phyloP scores from a whole-genome alignment of 2,888 invertebrate species.

The Pristionchus maxplancki region DNA sequence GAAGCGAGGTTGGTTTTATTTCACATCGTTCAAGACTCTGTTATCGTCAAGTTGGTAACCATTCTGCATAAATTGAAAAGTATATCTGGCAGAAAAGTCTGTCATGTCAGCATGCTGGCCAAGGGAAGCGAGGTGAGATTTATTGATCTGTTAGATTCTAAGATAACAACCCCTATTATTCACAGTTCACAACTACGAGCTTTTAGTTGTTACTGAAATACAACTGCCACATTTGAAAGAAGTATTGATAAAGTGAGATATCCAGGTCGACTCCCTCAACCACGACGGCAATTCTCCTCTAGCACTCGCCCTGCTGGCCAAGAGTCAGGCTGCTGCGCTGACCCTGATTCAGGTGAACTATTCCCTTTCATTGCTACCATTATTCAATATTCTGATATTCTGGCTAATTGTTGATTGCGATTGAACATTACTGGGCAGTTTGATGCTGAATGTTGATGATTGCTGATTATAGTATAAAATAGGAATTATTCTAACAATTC shows the following conservation, averaged over 20 bases:
- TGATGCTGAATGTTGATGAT: too few relatives aligned
- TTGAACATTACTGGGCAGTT: too few relatives aligned
- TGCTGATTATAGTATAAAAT: too few relatives aligned
- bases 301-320: constrained; percentile 77
- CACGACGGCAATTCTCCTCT: constrained; percentile 77
- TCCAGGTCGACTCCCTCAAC: constrained; percentile 55
- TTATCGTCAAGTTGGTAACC: too few relatives aligned
- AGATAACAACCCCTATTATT: not conserved
- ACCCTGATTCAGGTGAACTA: constrained; percentile 67
- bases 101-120: constrained; percentile 58
- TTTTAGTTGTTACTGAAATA: not conserved
- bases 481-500: too few relatives aligned
- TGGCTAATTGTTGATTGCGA: not conserved
- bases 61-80: too few relatives aligned
- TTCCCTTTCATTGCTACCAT: too few relatives aligned
- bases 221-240: not conserved
- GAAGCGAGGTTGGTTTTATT: constrained; percentile 57
- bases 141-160: too few relatives aligned
- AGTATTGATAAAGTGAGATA: not conserved
- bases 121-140: constrained; percentile 58
- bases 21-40: too few relatives aligned
- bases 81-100: constrained; percentile 78
- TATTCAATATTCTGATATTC: not conserved
- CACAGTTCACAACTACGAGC: too few relatives aligned
- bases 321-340: constrained; percentile 74